Conservation (phyloP, 2,888 invertebrate genomes). For the Gastrophysa polygoni region DNA sequence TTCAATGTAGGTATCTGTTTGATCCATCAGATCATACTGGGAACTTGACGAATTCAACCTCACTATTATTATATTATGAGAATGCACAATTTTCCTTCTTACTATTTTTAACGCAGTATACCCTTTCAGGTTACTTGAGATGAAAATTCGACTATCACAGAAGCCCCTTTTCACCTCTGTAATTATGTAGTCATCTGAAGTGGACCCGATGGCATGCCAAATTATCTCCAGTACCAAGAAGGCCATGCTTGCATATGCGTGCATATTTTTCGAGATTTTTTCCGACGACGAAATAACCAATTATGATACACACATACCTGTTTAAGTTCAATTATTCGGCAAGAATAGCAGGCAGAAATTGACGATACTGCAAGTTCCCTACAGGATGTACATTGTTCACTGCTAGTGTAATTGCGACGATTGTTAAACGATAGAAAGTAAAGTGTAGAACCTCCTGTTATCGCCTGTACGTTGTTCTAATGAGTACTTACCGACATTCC, state of each 20-base stretch:
- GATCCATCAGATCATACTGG: too few relatives aligned
- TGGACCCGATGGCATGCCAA: not conserved
- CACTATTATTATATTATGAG: too few relatives aligned
- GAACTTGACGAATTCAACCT: too few relatives aligned
- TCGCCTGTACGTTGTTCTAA: not conserved
- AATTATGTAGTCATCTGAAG: conserved; percentile 12
- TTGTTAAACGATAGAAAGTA: not conserved
- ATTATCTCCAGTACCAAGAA: conserved; percentile 14
- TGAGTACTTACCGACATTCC: not conserved
- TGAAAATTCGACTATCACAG: conserved; percentile 1
- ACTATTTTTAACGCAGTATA: too few relatives aligned
- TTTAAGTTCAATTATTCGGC: conserved; percentile 9
- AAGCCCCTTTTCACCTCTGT: not conserved
- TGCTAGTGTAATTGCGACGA: not conserved
- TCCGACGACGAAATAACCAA: conserved; percentile 6
- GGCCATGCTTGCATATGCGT: conserved; percentile 8
- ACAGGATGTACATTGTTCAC: not conserved
- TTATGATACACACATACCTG: conserved; percentile 3
- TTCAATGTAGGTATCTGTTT: too few relatives aligned
- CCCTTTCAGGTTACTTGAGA: not conserved
- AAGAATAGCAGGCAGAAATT: conserved; percentile 6
- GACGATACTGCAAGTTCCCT: conserved; percentile 4
- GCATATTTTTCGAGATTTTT: conserved; percentile 6
- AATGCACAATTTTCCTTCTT: too few relatives aligned
- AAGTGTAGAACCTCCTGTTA: not conserved